Evolutionary conservation across 2,797 vertebrate genomes (phyloP).

Genomic region (Yasuhikotakia modesta): DNA sequence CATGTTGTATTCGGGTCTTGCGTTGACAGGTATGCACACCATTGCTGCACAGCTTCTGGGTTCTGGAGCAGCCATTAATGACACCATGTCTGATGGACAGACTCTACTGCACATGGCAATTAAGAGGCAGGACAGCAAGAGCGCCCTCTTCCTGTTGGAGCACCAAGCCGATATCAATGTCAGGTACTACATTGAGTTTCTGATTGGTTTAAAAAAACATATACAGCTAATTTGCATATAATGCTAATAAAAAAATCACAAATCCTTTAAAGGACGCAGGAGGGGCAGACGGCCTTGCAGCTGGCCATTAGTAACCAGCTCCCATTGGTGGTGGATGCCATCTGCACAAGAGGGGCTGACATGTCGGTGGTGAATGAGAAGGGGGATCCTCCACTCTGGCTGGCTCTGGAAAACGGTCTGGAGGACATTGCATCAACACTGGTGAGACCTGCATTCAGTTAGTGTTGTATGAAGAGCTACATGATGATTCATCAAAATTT

Average conservation of each 20-base stretch:
- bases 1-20: background rate
- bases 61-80: conserved; percentile 96
- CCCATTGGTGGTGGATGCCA: conserved; percentile 94
- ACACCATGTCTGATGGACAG: conserved; percentile 94
- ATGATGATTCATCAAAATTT: background rate
- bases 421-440: conserved; percentile 97
- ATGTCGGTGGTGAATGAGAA: conserved; percentile 94
- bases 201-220: no score
- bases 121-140: conserved; percentile 93
- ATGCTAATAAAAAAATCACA: background rate
- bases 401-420: conserved; percentile 86
- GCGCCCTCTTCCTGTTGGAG: conserved; percentile 93
- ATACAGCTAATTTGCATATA: background rate
- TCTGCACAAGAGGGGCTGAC: conserved; percentile 95
- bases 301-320: conserved; percentile 95
- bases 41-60: conserved; percentile 96
- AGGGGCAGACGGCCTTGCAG: conserved; percentile 94
- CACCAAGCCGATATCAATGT: conserved; percentile 97
- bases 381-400: conserved; percentile 94
- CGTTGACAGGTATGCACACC: conserved; percentile 88
- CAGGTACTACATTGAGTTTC: conserved; percentile 73
- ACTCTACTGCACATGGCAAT: conserved; percentile 97
- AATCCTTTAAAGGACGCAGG: conserved; percentile 84
- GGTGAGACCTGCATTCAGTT: conserved; percentile 84
- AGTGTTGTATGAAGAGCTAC: background rate